These are phyloP conservation scores for Catotricha subobsoleta DNA, from an alignment of 2,888 invertebrate genomes.

Conservation along the genomic window DNA sequence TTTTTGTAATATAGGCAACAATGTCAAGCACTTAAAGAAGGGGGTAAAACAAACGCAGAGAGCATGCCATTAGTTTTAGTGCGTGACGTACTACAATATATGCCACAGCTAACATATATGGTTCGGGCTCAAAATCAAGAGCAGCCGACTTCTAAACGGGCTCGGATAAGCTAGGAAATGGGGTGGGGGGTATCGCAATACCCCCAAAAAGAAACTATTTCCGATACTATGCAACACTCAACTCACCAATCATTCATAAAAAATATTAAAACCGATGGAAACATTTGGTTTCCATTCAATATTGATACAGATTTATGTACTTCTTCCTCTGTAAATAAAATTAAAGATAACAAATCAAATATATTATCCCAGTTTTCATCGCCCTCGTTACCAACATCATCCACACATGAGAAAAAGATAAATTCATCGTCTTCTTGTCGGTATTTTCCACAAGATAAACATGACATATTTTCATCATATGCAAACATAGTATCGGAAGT, in stretches of 20 bases:
- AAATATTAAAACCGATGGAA: too few species aligned
- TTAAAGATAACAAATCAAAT: not conserved
- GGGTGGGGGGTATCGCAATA: conserved; percentile 30
- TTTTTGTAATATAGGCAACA: conserved; percentile 38
- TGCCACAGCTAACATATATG: conserved; percentile 80
- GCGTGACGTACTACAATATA: conserved; percentile 63
- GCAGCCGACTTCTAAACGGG: conserved; percentile 27
- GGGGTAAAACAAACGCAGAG: conserved; percentile 56
- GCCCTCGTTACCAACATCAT: not conserved
- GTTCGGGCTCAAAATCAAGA: conserved; percentile 31
- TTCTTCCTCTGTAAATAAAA: not conserved
- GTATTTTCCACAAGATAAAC: too few species aligned
- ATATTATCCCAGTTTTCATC: not conserved
- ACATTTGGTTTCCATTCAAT: too few species aligned
- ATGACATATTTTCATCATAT: too few species aligned
- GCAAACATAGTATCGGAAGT: too few species aligned
- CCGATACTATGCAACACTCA: conserved; percentile 1
- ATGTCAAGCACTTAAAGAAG: conserved; percentile 55
- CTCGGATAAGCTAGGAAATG: conserved; percentile 31
- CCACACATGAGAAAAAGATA: not conserved
- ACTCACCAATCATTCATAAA: not conserved
- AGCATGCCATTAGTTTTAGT: conserved; percentile 64
- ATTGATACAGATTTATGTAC: too few species aligned
- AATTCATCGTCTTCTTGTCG: too few species aligned
- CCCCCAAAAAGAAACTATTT: conserved; percentile 15